These are phyloP conservation scores for Xenopus laevis DNA, from an alignment of 2,113 vertebrate species.

Conservation along the genomic window DNA sequence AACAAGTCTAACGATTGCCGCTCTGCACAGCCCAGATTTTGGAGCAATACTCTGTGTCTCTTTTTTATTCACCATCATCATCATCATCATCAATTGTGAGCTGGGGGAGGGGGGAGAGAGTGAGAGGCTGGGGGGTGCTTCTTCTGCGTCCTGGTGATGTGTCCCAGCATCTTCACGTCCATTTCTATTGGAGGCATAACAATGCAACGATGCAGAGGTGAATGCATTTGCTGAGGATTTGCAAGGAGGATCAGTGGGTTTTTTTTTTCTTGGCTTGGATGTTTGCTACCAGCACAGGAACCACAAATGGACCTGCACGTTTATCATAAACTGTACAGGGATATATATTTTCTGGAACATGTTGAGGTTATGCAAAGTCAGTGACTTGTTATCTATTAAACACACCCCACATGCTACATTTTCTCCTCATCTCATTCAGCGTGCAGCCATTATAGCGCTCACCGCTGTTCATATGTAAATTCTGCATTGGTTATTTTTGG, in stretches of 20 bases:
- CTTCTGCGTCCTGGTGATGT: slow-evolving; percentile 71
- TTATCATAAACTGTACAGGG: slow-evolving; percentile 47
- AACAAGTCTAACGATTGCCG: slow-evolving; percentile 15
- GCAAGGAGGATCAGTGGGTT: slow-evolving; percentile 51
- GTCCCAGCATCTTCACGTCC: slow-evolving; percentile 67
- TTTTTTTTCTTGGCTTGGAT: slow-evolving; percentile 52
- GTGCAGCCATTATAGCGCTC: background rate
- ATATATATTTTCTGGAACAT: slow-evolving; percentile 47
- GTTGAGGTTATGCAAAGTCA: slow-evolving; percentile 47
- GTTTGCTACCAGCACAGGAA: slow-evolving; percentile 11
- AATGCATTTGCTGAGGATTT: slow-evolving; percentile 60
- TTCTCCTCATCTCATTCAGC: slow-evolving; percentile 29
- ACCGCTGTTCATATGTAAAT: slow-evolving; percentile 9
- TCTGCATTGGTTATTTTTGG: slow-evolving; percentile 17
- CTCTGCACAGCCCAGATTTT: slow-evolving; percentile 19
- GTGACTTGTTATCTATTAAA: slow-evolving; percentile 45
- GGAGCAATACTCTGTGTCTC: slow-evolving; percentile 15
- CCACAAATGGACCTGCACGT: slow-evolving; percentile 47
- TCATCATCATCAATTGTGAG: slow-evolving; percentile 30
- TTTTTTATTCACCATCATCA: slow-evolving; percentile 29
- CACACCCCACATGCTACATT: slow-evolving; percentile 25
- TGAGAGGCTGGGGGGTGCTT: slow-evolving; percentile 56
- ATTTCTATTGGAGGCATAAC: slow-evolving; percentile 70
- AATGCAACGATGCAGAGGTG: slow-evolving; percentile 77
- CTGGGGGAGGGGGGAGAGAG: slow-evolving; percentile 36